Base-by-base conservation (phyloP, 92 coral and sea anemone genomes). In the Parazoanthus darwini region DNA sequence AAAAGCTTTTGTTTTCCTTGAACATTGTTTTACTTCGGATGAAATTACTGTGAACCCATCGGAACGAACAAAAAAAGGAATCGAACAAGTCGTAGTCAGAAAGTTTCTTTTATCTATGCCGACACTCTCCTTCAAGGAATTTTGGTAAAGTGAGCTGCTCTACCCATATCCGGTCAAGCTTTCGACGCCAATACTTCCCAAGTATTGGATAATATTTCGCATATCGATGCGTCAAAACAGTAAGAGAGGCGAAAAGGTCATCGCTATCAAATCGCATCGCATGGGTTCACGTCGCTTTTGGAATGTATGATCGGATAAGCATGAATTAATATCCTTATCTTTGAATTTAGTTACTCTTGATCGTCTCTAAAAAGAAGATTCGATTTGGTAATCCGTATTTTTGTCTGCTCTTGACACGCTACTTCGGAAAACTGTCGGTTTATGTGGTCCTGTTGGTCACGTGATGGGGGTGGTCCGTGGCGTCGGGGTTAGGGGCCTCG, bases 61-160 rank as follows among this genome's bases (percentile, higher is more conserved):
- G 46, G 25, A 72, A 72, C 39, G 16, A 16, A 81, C 8, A 39
- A 14, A n/a, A 26, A 46, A 70, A 25, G 38, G 25, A 43, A 83
- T 70, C 42, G 35, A n/a, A 44, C 5, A 23, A 43, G 14, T n/a
- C 26, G 23, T 70, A 2, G 74, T 25, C 56, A 37, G 16, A 78
- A 4, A 8, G 58, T 25, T 67, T 46, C 79, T 71, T 71, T 84
- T 72, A 84, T 84, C 66, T 71, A 0, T 84, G 78, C 67, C 87
- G 79, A 33, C 87, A 72, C 46, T 43, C 87, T 72, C 25, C 23
- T 83, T 68, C 44, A 67, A 38, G 78, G 79, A 66, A 71, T 84
- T 84, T 84, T 46, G 79, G 87, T 84, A 84, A 84, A 29, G n/a
- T 82, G 87, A 84, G 79, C 87, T 72, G 66, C 54, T 70, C 50